Evolutionary conservation across 2,113 vertebrate species (phyloP).

Genomic region (Atherinomorus stipes): DNA sequence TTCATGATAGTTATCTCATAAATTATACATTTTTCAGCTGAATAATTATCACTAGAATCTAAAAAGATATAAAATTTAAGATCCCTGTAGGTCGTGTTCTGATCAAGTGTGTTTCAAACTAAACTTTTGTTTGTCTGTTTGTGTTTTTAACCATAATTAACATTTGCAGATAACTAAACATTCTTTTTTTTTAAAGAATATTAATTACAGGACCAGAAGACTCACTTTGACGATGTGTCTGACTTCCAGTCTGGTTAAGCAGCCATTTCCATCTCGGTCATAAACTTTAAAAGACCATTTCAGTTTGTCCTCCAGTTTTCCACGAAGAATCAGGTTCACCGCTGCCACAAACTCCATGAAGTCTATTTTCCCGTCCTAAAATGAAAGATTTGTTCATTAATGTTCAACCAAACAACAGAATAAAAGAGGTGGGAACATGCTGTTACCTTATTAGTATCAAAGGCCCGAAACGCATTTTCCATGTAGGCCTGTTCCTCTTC

Average conservation of each 20-base stretch:
- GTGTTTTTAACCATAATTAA: no score
- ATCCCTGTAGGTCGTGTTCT: no score
- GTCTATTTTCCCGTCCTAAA: constrained; percentile 86
- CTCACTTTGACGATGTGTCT: constrained; percentile 68
- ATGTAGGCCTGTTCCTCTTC: constrained; percentile 83
- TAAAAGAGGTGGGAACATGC: no score
- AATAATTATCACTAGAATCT: no score
- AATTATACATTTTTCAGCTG: no score
- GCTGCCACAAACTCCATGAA: constrained; percentile 90
- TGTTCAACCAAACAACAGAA: neutral
- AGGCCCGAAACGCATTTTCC: constrained; percentile 85
- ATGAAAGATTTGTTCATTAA: neutral
- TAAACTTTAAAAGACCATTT: constrained; percentile 91
- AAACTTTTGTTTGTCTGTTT: no score
- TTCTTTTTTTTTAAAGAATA: no score
- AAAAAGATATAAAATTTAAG: no score
- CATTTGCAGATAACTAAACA: no score
- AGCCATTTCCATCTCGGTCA: constrained; percentile 86
- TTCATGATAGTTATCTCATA: no score
- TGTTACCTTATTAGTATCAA: constrained; percentile 86
- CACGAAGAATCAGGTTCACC: constrained; percentile 86
- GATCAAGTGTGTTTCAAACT: no score
- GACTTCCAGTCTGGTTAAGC: constrained; percentile 84
- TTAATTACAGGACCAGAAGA: neutral
- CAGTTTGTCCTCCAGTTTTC: constrained; percentile 88